Evolutionary conservation across 2,888 invertebrate species (phyloP), one percentile per base, ranked within the genome.

Genomic region (Panzeria rudis): DNA sequence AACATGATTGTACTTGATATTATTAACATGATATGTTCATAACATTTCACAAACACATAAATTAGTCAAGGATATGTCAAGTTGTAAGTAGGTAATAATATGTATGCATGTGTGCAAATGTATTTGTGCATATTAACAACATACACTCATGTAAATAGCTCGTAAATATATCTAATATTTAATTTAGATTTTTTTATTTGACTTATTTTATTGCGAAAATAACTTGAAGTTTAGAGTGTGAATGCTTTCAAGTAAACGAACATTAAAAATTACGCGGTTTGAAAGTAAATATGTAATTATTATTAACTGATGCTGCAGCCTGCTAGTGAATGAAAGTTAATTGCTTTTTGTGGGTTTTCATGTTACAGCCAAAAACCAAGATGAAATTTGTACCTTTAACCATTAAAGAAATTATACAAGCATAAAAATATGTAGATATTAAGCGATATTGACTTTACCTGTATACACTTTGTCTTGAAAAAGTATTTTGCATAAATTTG

Each of bases 341-440:
- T 84, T 62, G 75, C 56, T 84, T 84, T 79, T 79, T 84, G 84
- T 80, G 79, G 84, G 56, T 79, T 66, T 79, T 50, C 13, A 35
- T 64, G 62, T 56, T 38, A 41, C 29, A 29, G 61, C 35, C 61
- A 50, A 66, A 29, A 66, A 50, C 25, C 35, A 20, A 38, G 13
- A 41, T n/a, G 59, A 59, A 41, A 41, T 56, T 71, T 71, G 2
- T 32, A 52, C 32, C 68, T 44, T 47, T 38, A 38, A 54, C n/a
- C 62, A 54, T 62, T 59, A 38, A 59, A 77, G 56, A 50, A 72
- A 66, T 47, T 66, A 17, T 0, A 54, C 5, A 41, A 29, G 32
- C 9, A 29, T 9, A 25, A 20, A 35, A 41, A 7, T 0, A n/a
- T 29, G 9, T 23, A n/a, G 0, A 25, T n/a, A 35, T 35, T 68